Conservation (phyloP, 2,797 vertebrate species). For the Phoeniculus purpureus region DNA sequence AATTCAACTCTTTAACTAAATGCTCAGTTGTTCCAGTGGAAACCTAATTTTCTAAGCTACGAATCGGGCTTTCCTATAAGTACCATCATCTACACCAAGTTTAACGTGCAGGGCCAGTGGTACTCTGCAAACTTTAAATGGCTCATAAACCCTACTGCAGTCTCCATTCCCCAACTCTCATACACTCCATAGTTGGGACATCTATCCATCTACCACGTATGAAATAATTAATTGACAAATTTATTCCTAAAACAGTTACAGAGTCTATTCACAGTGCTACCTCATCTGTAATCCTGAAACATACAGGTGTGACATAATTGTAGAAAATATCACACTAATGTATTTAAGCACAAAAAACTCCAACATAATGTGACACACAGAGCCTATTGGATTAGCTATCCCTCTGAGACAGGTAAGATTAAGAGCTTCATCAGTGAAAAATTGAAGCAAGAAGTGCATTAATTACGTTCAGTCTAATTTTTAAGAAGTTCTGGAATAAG, state of each 20-base stretch:
- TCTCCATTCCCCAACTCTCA: not conserved
- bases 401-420: not conserved
- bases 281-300: not conserved
- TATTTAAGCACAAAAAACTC: not conserved
- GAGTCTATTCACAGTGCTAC: not conserved
- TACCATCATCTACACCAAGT: not conserved
- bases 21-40: not conserved
- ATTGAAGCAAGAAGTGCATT: not conserved
- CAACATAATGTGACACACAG: not conserved
- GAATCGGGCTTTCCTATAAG: not conserved
- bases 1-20: not conserved
- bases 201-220: not conserved
- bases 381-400: not conserved
- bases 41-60: not conserved
- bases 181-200: not conserved
- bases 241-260: not conserved
- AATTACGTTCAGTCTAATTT: not conserved
- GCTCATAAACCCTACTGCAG: not conserved
- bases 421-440: not conserved
- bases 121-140: not conserved
- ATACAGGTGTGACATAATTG: not conserved
- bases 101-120: not conserved
- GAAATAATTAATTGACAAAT: not conserved
- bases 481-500: not conserved
- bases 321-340: not conserved